A percentile compares a stretch with the other conserved stretches of the same genome.
phyloP scores from a whole-genome alignment of 2,113 vertebrate genomes.

The Epinephelus fuscoguttatus region DNA sequence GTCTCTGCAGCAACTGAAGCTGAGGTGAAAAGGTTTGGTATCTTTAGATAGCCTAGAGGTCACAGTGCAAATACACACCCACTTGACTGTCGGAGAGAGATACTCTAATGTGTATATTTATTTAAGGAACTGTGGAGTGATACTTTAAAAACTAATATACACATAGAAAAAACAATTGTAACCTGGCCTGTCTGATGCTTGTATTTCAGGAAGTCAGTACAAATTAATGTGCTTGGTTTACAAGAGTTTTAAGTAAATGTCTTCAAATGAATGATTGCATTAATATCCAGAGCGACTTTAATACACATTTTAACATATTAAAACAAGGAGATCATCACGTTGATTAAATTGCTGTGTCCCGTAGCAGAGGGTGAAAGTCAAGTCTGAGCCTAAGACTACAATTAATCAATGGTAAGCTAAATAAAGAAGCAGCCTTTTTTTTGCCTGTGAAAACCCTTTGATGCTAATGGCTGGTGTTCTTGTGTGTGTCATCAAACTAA shows the following conservation, averaged over 20 bases:
- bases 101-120: not conserved
- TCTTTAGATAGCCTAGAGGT: not conserved
- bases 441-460: slow-evolving; percentile 16
- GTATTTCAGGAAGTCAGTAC: not conserved
- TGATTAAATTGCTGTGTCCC: slow-evolving; percentile 47
- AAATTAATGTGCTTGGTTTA: slow-evolving; percentile 1
- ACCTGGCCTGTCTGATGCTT: not conserved
- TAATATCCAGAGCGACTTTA: slow-evolving; percentile 22
- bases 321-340: slow-evolving; percentile 53
- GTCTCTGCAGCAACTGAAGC: not conserved
- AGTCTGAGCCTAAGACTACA: slow-evolving; percentile 26
- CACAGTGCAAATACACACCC: not conserved
- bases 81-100: not conserved
- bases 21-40: not conserved
- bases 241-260: not conserved
- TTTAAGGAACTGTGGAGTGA: not conserved
- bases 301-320: slow-evolving; percentile 25
- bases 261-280: slow-evolving; percentile 30
- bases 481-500: slow-evolving; percentile 73
- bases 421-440: slow-evolving; percentile 27
- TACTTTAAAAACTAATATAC: not conserved
- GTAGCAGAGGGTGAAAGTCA: slow-evolving; percentile 45
- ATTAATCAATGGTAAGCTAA: slow-evolving; percentile 60
- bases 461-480: slow-evolving; percentile 47
- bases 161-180: not conserved